Evolutionary conservation across 2,113 vertebrate species (phyloP), one percentile per base, ranked within the genome.

Genomic region (Prietella phreatophila): DNA sequence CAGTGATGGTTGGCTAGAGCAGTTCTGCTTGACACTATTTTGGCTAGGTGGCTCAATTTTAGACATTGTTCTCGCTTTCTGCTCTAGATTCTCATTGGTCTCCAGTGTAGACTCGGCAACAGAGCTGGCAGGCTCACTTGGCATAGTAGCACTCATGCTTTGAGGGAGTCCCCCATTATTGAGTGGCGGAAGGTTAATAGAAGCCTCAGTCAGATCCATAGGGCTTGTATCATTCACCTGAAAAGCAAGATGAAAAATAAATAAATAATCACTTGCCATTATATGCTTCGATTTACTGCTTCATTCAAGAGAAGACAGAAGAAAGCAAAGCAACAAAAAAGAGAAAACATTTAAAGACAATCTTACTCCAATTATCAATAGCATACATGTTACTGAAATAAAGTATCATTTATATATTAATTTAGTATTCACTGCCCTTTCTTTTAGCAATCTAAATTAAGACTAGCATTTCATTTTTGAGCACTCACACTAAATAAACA

Each of bases 121-220:
- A 2, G 89, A n/a, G 75, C 84, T 88, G 91, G 55, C 47, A 22
- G 25, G 56, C n/a, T 82, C 89, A 19, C n/a, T 81, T 1, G 81
- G 61, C 9, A 86, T 39, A 6, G 90, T 76, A 19, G 86, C 20
- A 0, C 56, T 91, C 78, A 82, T 84, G 10, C 30, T 90, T 81
- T 85, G 88, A 78, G 84, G 80, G 90, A 85, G 89, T 90, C 4
- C 91, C 60, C 89, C 88, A 0, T 88, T 93, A 90, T 91, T 80
- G 60, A 93, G 88, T 84, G 91, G 87, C 50, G 89, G 81, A 50
- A 87, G 90, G 89, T 94, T 91, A 0, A 76, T 15, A 6, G 88
- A 82, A 1, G 89, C 83, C 13, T 94, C 92, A 7, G 89, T 94
- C 89, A 95, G 91, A 90, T 94, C 93, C 95, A 96, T 94, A 86